Percentiles rank a stretch among this genome's conserved stretches.
These are phyloP conservation scores for Acheta domesticus DNA, from an alignment of 2,888 invertebrate species.

Conservation along the genomic window DNA sequence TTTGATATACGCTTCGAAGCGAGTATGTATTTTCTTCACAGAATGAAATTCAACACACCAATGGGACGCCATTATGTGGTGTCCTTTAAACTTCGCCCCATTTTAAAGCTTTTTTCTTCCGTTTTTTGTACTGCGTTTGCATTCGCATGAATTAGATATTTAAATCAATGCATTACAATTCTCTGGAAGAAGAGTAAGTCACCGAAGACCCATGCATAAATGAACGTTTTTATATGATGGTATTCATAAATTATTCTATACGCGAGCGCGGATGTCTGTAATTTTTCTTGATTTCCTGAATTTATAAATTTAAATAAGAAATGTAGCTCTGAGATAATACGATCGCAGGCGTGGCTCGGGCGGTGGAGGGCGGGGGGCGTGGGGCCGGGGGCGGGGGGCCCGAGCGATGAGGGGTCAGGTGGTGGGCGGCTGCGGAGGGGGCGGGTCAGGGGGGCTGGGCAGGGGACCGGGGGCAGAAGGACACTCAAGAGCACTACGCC, in stretches of 20 bases:
- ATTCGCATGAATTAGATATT: slow-evolving; percentile 18
- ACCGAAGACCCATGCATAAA: slow-evolving; percentile 18
- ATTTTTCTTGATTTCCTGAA: slow-evolving; percentile 18
- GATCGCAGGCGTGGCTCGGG: not conserved
- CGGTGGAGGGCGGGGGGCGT: not conserved
- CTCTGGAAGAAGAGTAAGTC: not conserved
- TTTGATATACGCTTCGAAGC: too few relatives aligned
- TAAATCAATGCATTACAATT: not conserved
- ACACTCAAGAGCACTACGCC: too few relatives aligned
- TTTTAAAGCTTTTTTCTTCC: not conserved
- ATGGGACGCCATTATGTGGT: too few relatives aligned
- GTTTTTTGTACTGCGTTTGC: not conserved
- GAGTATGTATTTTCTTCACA: too few relatives aligned
- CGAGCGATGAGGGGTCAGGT: not conserved
- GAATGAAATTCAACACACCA: too few relatives aligned
- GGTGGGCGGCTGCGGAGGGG: not conserved
- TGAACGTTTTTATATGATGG: not conserved
- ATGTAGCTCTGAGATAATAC: not conserved
- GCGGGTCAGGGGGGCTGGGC: not conserved
- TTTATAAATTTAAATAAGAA: not conserved
- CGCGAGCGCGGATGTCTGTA: not conserved
- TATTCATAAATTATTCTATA: not conserved
- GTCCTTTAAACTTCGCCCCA: not conserved
- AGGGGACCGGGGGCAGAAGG: not conserved
- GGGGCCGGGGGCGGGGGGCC: not conserved